Evolutionary conservation across 2,888 invertebrate species (phyloP).

Genomic region (Chloroclystis v-ata): DNA sequence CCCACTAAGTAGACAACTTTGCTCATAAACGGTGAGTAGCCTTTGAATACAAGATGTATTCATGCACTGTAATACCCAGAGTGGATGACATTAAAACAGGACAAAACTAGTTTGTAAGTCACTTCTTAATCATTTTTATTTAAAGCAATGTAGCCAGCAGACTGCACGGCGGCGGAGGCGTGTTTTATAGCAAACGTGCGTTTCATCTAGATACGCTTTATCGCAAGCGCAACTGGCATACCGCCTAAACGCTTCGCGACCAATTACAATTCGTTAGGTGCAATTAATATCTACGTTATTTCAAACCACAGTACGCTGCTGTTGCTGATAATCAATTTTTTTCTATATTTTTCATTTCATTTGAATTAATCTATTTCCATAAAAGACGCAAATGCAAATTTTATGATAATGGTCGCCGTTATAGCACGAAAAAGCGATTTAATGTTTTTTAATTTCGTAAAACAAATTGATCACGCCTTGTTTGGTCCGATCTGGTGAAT

Average conservation of each 20-base stretch:
- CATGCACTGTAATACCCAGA: neutral
- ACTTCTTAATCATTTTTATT: conserved; percentile 28
- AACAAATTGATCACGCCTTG: conserved; percentile 9
- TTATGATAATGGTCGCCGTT: conserved; percentile 18
- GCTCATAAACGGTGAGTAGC: neutral
- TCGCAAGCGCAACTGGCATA: conserved; percentile 40
- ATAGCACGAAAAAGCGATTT: conserved; percentile 6
- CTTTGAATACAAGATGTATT: neutral
- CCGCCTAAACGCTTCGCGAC: conserved; percentile 39
- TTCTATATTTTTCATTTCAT: conserved; percentile 6
- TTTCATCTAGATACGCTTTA: conserved; percentile 42
- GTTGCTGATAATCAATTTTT: conserved; percentile 11
- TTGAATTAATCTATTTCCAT: conserved; percentile 13
- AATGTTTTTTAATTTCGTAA: conserved; percentile 9
- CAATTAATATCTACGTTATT: conserved; percentile 48
- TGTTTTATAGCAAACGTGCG: conserved; percentile 39
- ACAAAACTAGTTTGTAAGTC: neutral
- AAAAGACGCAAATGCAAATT: conserved; percentile 14
- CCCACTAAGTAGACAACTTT: neutral
- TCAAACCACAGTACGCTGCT: conserved; percentile 33
- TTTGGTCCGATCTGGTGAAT: conserved; percentile 10
- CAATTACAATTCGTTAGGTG: conserved; percentile 40
- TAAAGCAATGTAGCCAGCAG: conserved; percentile 57
- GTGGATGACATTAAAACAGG: neutral
- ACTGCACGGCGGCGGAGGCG: conserved; percentile 52